phyloP scores from a whole-genome alignment of 2,797 vertebrate genomes.

The Anas bahamensis region DNA sequence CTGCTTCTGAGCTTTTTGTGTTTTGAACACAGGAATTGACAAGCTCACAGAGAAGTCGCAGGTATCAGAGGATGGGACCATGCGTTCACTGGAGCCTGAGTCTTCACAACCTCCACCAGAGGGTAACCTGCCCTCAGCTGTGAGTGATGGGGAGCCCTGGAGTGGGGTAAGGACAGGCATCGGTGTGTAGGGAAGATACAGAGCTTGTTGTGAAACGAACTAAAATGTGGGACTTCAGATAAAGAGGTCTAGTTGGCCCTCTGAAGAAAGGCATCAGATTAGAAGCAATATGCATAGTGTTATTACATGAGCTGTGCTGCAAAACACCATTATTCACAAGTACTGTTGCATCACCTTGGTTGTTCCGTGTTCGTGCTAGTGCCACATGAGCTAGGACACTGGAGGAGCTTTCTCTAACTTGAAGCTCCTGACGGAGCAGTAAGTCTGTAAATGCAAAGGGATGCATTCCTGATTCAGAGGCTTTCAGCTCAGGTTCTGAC shows the following conservation, averaged over 20 bases:
- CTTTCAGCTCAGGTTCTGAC: neutral
- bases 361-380: neutral
- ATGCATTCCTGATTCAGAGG: neutral
- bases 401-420: neutral
- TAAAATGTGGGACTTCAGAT: neutral
- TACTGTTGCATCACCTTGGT: neutral
- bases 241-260: neutral
- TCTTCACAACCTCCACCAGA: constrained; percentile 73
- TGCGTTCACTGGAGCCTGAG: constrained; percentile 88
- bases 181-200: neutral
- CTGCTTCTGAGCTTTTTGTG: neutral
- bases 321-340: neutral
- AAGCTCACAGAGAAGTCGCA: constrained; percentile 97
- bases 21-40: constrained; percentile 86
- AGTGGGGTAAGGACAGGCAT: constrained; percentile 58
- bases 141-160: constrained; percentile 84
- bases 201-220: neutral
- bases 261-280: neutral
- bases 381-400: neutral
- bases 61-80: constrained; percentile 96
- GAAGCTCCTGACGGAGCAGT: neutral
- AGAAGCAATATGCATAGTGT: neutral
- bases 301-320: neutral
- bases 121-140: constrained; percentile 66
- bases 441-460: neutral